A percentile compares a stretch with the other conserved stretches of the same genome.
Conservation (phyloP, 2,888 invertebrate species). For the Parascotia fuliginaria region DNA sequence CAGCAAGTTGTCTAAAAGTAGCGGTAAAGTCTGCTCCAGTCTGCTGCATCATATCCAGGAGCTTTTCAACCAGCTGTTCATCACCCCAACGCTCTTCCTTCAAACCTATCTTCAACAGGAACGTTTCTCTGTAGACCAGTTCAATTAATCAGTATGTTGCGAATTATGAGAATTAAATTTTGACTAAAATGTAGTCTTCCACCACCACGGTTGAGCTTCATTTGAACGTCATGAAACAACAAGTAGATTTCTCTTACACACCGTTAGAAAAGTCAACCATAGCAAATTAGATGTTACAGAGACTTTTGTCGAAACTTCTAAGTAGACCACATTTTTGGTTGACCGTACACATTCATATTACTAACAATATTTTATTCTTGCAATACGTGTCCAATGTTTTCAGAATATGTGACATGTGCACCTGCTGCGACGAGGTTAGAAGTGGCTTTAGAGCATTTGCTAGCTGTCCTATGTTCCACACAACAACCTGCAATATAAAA, state of each 20-base stretch:
- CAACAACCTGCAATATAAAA: conserved; percentile 69
- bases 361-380: conserved; percentile 80
- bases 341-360: conserved; percentile 22
- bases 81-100: conserved; percentile 78
- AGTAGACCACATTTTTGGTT: no score
- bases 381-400: conserved; percentile 78
- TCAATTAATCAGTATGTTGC: background rate
- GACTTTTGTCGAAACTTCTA: no score
- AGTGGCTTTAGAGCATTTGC: conserved; percentile 85
- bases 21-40: conserved; percentile 88
- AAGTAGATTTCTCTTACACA: no score
- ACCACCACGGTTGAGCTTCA: no score
- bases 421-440: conserved; percentile 71
- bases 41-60: conserved; percentile 87
- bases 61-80: conserved; percentile 78
- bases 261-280: no score
- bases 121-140: conserved; percentile 62
- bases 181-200: no score
- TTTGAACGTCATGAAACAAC: no score
- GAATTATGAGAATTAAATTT: no score
- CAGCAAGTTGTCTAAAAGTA: conserved; percentile 85
- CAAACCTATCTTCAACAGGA: conserved; percentile 84
- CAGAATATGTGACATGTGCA: conserved; percentile 74
- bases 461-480: conserved; percentile 87
- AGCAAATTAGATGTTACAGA: no score